Percentiles rank a stretch among this genome's conserved stretches.
phyloP scores from a whole-genome alignment of 2,888 invertebrate genomes.

The Nesidiocoris tenuis region DNA sequence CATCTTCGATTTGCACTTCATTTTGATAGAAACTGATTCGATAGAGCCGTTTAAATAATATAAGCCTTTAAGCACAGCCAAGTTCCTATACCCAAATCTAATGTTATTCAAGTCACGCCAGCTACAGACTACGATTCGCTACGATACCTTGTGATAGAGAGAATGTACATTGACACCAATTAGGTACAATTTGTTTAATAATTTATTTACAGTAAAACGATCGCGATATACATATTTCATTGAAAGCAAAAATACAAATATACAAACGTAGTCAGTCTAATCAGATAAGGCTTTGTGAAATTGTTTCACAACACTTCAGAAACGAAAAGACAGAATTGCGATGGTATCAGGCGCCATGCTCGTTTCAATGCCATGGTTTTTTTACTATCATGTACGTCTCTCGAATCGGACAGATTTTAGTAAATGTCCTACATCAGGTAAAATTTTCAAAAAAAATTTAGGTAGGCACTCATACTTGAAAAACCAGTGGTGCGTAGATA shows the following conservation, averaged over 20 bases:
- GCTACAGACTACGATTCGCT: background rate
- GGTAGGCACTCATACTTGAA: too few relatives aligned
- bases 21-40: constrained; percentile 22
- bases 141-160: background rate
- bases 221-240: background rate
- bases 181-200: background rate
- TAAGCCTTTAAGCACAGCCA: constrained; percentile 49
- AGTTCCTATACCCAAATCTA: constrained; percentile 48
- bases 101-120: constrained; percentile 12
- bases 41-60: constrained; percentile 25
- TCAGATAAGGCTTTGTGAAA: constrained; percentile 48
- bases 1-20: background rate
- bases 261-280: constrained; percentile 49
- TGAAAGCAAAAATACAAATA: constrained; percentile 33
- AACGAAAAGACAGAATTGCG: too few relatives aligned
- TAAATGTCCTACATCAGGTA: too few relatives aligned
- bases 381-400: too few relatives aligned
- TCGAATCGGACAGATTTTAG: too few relatives aligned
- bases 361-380: too few relatives aligned
- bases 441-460: too few relatives aligned
- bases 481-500: too few relatives aligned
- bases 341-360: too few relatives aligned
- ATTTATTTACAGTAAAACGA: constrained; percentile 37
- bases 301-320: background rate
- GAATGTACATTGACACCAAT: background rate